Percentiles rank a stretch among this genome's conserved stretches.
phyloP scores from a whole-genome alignment of 1,140 invertebrate species.

The Pollicipes pollicipes region DNA sequence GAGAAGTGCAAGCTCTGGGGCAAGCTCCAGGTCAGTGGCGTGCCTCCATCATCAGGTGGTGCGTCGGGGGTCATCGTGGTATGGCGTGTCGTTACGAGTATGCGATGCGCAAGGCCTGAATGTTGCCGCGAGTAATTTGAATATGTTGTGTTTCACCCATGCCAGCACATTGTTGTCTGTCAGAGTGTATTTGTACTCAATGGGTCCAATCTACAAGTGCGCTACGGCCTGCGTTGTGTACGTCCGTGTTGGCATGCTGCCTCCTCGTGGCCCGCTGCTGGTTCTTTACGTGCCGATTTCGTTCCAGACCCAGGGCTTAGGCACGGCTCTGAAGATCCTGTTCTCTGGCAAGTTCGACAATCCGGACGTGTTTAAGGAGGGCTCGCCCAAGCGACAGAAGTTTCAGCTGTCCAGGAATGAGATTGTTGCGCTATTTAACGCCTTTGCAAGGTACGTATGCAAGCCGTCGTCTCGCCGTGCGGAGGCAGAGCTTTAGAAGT shows the following conservation, averaged over 20 bases:
- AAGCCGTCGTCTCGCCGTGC: background rate
- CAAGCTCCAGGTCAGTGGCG: constrained; percentile 56
- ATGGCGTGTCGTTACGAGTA: too few species aligned
- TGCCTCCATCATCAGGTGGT: background rate
- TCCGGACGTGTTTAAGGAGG: constrained; percentile 4
- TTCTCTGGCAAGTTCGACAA: constrained; percentile 73
- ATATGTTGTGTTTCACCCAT: too few species aligned
- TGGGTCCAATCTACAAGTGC: too few species aligned
- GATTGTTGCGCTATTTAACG: constrained; percentile 90
- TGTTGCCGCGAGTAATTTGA: too few species aligned
- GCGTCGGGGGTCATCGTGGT: background rate
- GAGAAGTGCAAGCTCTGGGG: constrained; percentile 99
- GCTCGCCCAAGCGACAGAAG: constrained; percentile 20
- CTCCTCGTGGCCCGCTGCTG: too few species aligned
- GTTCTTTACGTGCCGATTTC: too few species aligned
- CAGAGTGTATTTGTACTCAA: too few species aligned
- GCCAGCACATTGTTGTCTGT: too few species aligned
- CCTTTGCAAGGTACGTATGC: constrained; percentile 59
- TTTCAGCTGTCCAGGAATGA: constrained; percentile 78
- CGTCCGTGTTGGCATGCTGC: too few species aligned
- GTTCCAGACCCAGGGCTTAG: constrained; percentile 71
- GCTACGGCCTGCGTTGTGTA: too few species aligned
- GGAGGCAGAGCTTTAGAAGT: too few species aligned
- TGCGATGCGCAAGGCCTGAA: too few species aligned
- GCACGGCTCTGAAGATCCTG: constrained; percentile 92